Evolutionary conservation across 2,113 vertebrate species (phyloP).

Genomic region (Laterallus jamaicensis): DNA sequence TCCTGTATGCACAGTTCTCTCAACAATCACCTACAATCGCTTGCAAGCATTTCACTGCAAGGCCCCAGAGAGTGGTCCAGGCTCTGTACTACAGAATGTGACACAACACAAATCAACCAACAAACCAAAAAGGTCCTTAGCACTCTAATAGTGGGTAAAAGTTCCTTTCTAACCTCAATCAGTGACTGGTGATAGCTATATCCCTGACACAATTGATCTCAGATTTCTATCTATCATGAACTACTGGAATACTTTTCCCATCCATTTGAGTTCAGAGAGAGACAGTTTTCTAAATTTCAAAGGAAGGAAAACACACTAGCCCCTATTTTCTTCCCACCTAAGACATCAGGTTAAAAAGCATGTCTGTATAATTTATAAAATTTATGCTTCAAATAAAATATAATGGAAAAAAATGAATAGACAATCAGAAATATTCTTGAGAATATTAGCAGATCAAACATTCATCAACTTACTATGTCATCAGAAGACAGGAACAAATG

Average conservation of each 20-base stretch:
- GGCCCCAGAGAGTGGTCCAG: neutral
- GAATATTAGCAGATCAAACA: neutral
- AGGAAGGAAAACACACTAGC: neutral
- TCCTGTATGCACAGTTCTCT: neutral
- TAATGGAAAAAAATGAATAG: neutral
- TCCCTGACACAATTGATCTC: too few species aligned
- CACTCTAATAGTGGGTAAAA: neutral
- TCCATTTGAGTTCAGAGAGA: neutral
- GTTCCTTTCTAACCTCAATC: neutral
- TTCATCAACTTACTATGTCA: neutral
- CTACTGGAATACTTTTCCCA: neutral
- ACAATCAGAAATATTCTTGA: neutral
- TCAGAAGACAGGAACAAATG: neutral
- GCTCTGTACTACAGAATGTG: neutral
- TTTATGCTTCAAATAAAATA: neutral
- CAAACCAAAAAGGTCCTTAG: neutral
- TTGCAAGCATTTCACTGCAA: neutral
- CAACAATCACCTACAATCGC: fast-evolving
- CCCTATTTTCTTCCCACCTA: neutral
- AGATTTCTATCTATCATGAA: neutral
- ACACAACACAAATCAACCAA: neutral
- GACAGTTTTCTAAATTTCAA: neutral
- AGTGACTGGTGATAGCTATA: neutral
- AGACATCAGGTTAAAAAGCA: neutral
- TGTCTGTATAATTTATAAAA: neutral